Evolutionary conservation across 2,888 invertebrate genomes (phyloP), one percentile per base, ranked within the genome.

Genomic region (Agapostemon virescens): DNA sequence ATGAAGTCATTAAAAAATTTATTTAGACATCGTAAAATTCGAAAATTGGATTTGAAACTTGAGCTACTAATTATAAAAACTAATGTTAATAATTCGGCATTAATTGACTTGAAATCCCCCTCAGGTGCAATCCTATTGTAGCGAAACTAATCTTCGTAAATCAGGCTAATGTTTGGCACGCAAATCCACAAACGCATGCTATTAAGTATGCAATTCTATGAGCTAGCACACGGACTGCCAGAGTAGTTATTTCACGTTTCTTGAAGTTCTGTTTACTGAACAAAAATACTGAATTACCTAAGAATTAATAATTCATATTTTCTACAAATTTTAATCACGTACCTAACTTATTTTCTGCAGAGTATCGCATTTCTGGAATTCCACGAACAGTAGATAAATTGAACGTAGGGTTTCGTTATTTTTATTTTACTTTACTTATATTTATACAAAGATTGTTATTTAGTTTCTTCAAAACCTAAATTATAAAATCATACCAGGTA

Each of bases 141-240:
- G 49, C 20, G 49, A 49, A 49, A 33, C 67, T 26, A 67, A 40
- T 49, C 52, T 6, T 42, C 67, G 26, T 40, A 17, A 38, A 42
- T 67, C 38, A 67, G 20, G 67, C 42, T 67, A 40, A 55, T 26
- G 55, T 55, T 55, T 26, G 55, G 26, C 26, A 55, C 15, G 55
- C 15, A 15, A 55, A 55, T 55, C 15, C 55, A 26, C 55, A n/a
- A 55, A 55, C 55, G 26, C 55, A 55, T 55, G 26, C 55, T 26
- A 26, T 55, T 55, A n/a, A n/a, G n/a, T n/a, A 55, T 55, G 26
- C 15, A 15, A n/a, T 55, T 55, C 55, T 7, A 26, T 6, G 55
- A 6, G 55, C 26, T 55, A 26, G 55, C n/a, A 49, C 26, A 55
- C 55, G 11, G 13, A 15, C 55, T 55, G 55, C 26, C 55, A 11